Conservation (phyloP, 2,888 invertebrate genomes). For the Neoitamus cyanurus region DNA sequence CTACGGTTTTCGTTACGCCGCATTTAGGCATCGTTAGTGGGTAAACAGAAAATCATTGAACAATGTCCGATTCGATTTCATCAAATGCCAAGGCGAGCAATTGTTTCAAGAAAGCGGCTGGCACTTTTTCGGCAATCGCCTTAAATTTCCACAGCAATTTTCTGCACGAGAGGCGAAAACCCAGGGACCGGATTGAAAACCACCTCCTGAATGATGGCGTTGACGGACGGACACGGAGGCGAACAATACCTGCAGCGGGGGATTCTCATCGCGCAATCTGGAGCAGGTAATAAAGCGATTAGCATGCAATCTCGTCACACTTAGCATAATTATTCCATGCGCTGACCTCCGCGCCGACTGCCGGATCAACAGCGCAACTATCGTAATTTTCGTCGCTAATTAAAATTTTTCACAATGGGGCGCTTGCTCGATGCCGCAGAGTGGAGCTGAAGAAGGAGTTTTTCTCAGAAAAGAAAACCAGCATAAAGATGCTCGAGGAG, state of each 20-base stretch:
- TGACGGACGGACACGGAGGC: not conserved
- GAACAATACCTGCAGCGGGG: not conserved
- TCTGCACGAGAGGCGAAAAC: not conserved
- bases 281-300: conserved; percentile 18
- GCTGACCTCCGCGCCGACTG: not conserved
- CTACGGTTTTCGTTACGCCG: not conserved
- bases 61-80: not conserved
- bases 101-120: not conserved
- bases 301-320: not conserved
- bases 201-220: not conserved
- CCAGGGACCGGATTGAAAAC: not conserved
- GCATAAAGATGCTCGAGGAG: not conserved
- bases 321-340: conserved; percentile 29
- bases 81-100: conserved; percentile 20
- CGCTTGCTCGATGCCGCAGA: not conserved
- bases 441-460: not conserved
- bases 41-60: not conserved
- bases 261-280: not conserved
- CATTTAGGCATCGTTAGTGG: not conserved
- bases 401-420: not conserved
- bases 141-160: not conserved
- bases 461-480: not conserved
- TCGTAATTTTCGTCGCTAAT: not conserved
- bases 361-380: not conserved
- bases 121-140: not conserved